Evolutionary conservation across 2,888 invertebrate species (phyloP).

Genomic region (Halictus ligatus): DNA sequence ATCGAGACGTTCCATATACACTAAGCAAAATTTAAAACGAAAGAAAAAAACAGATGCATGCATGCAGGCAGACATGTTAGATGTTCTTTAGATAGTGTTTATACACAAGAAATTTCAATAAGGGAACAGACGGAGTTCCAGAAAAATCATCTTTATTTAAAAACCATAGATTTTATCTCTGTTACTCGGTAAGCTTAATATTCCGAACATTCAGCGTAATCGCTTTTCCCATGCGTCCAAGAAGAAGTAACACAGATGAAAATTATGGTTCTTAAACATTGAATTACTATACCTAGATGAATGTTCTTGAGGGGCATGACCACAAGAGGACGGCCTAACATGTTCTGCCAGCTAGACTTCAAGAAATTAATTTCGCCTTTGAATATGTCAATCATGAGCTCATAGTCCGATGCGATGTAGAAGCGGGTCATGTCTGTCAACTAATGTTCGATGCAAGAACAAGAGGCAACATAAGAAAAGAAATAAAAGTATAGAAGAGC

Average conservation of each 20-base stretch:
- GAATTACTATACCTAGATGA: constrained; percentile 91
- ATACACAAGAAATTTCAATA: constrained; percentile 41
- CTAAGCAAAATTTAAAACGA: constrained; percentile 46
- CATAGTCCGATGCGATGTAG: constrained; percentile 99
- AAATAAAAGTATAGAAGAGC: constrained; percentile 57
- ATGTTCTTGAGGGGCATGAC: constrained; percentile 95
- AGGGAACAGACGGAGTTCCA: constrained; percentile 32
- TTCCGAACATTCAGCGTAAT: constrained; percentile 1
- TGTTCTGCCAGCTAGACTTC: constrained; percentile 99
- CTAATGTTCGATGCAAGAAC: constrained; percentile 85
- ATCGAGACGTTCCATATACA: constrained; percentile 58
- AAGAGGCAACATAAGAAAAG: constrained; percentile 71
- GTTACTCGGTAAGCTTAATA: constrained; percentile 34
- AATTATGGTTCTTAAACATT: constrained; percentile 67
- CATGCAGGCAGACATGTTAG: constrained; percentile 77
- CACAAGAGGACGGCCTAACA: constrained; percentile 97
- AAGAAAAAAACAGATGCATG: constrained; percentile 69
- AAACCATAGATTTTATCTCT: constrained; percentile 62
- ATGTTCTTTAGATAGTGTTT: constrained; percentile 51
- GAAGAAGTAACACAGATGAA: constrained; percentile 58
- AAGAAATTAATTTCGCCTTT: constrained; percentile 99
- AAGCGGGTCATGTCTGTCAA: constrained; percentile 98
- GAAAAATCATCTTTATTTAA: constrained; percentile 53
- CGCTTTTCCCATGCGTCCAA: constrained; percentile 26
- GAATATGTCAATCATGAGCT: constrained; percentile 98